Conservation (phyloP, 2,113 vertebrate species). For the Motacilla tschutschensis region DNA sequence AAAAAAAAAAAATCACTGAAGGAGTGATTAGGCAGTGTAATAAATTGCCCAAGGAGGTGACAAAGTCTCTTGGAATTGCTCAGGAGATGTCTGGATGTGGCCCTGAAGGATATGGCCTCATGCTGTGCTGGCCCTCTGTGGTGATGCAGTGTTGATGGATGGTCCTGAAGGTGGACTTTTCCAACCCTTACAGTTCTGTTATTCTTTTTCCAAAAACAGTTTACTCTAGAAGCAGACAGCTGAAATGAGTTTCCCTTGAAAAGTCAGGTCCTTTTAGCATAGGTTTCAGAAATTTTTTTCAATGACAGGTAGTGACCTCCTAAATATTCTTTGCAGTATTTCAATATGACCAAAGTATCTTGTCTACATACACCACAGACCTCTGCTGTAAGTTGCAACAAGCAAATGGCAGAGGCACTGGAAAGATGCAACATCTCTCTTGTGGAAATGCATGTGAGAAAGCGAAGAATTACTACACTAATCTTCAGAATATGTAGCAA, state of each 20-base stretch:
- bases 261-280: neutral
- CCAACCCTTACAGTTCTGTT: accelerated
- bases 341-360: neutral
- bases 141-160: neutral
- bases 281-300: neutral
- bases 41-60: neutral
- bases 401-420: neutral
- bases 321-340: neutral
- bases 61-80: neutral
- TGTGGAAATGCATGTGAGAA: neutral
- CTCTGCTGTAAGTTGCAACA: neutral
- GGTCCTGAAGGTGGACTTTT: neutral
- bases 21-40: neutral
- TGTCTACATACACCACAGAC: neutral
- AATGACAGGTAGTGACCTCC: neutral
- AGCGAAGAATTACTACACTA: neutral
- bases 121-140: neutral
- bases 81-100: neutral
- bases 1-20: neutral
- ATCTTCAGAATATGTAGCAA: neutral
- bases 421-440: neutral
- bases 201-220: neutral
- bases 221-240: neutral
- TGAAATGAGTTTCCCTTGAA: neutral
- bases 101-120: neutral